A percentile compares a stretch with the other conserved stretches of the same genome.
phyloP scores from a whole-genome alignment of 53 echinoderm and acorn worm species.

The Echinometra lucunter region DNA sequence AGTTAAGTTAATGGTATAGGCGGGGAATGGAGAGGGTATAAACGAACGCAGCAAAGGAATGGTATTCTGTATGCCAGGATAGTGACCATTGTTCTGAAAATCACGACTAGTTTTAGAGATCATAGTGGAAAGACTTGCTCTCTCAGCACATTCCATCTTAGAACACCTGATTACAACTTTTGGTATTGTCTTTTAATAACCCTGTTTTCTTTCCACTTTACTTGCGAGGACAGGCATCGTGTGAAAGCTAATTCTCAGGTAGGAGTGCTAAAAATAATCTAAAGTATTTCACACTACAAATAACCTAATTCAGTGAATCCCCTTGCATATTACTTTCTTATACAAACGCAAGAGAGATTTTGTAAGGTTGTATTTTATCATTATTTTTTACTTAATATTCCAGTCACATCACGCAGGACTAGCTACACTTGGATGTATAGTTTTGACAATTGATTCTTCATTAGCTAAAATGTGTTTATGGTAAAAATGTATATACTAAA shows the following conservation, averaged over 20 bases:
- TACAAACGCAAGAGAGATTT: no score
- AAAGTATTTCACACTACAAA: no score
- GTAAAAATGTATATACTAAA: no score
- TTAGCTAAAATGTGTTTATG: no score
- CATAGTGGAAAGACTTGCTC: not conserved
- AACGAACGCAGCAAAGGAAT: not conserved
- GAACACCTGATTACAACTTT: conserved; percentile 10
- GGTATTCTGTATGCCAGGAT: not conserved
- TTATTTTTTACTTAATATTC: no score
- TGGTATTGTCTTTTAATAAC: conserved; percentile 30
- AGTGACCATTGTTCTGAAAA: not conserved
- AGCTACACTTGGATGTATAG: no score
- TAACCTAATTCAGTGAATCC: no score
- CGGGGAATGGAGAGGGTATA: not conserved
- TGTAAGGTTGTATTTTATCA: no score
- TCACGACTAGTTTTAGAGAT: not conserved
- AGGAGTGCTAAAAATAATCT: not conserved
- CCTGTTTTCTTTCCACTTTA: conserved; percentile 43
- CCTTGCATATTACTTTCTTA: no score
- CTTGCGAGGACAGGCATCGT: not conserved
- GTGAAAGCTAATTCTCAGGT: not conserved
- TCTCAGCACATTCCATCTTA: conserved; percentile 32
- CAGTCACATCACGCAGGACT: no score
- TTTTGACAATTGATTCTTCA: no score
- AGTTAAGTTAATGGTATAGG: no score